Evolutionary conservation across 2,797 vertebrate species (phyloP), one percentile per base, ranked within the genome.

Genomic region (Macropodus opercularis): DNA sequence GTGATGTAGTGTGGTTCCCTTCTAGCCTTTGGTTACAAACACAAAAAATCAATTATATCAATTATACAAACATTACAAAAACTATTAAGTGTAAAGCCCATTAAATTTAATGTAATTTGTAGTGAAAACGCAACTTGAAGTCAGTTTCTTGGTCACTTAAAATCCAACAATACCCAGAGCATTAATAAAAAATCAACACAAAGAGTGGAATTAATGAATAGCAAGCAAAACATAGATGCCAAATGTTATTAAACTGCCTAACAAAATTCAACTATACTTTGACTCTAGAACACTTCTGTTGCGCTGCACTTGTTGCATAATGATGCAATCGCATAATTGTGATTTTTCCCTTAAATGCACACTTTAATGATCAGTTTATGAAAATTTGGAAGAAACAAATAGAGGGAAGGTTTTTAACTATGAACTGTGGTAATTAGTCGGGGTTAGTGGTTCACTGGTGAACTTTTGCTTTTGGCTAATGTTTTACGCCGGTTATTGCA

Each of bases 401-500:
- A 1, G 7, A 38, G 9, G 8, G 1, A 38, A 18, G 3, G 36
- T 17, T n/a, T 38, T 38, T 38, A 9, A 38, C 9, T 8, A 8
- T 35, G 13, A 35, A 15, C 32, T 18, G 17, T 46, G 8, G 11
- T 11, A 1, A 24, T 41, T 24, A 35, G 38, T n/a, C 8, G 18
- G 3, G 3, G 1, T 56, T 38, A 35, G 24, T 49, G 4, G 18
- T 15, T 43, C 1, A 24, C 3, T 21, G 13, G 3, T 49, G 2
- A 43, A 34, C 6, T 18, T 18, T 5, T 12, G 1, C 17, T 27
- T 59, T 39, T 56, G 6, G 4, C 26, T 39, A 26, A 24, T 13
- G 11, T 22, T 50, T 29, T 50, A 32, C 60, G 50, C 2, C 12
- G 18, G 64, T 60, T 66, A 63, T 41, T 43, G 29, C 29, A 44